A percentile compares a stretch with the other conserved stretches of the same genome.
Conservation (phyloP, 2,797 vertebrate genomes). For the Chelonia mydas region DNA sequence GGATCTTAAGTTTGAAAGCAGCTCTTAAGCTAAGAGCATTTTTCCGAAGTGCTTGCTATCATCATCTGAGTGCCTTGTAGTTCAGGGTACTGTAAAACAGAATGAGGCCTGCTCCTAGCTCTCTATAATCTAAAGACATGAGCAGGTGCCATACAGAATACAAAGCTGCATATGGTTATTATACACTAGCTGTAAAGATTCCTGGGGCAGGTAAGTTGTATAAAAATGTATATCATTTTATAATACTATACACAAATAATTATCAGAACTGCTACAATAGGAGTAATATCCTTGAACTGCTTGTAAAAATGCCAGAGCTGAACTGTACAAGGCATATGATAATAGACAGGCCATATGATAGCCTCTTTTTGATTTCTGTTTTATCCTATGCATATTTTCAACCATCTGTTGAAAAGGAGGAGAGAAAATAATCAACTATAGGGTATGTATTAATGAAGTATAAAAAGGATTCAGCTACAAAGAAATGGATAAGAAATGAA, state of each 20-base stretch:
- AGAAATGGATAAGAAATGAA: neutral
- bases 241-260: neutral
- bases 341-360: neutral
- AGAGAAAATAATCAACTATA: neutral
- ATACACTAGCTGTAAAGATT: neutral
- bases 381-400: neutral
- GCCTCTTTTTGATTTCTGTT: neutral
- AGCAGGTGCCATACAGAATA: neutral
- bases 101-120: neutral
- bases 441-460: neutral
- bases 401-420: neutral
- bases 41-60: neutral
- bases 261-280: neutral
- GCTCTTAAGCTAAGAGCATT: neutral
- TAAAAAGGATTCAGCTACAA: neutral
- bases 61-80: neutral
- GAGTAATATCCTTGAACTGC: neutral
- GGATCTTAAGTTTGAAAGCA: neutral
- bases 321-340: neutral
- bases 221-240: neutral
- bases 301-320: neutral
- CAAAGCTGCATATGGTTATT: neutral
- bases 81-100: neutral
- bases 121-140: neutral
- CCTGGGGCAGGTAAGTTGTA: neutral